Base-by-base conservation (phyloP, 1,140 invertebrate genomes). In the Forficula auricularia region DNA sequence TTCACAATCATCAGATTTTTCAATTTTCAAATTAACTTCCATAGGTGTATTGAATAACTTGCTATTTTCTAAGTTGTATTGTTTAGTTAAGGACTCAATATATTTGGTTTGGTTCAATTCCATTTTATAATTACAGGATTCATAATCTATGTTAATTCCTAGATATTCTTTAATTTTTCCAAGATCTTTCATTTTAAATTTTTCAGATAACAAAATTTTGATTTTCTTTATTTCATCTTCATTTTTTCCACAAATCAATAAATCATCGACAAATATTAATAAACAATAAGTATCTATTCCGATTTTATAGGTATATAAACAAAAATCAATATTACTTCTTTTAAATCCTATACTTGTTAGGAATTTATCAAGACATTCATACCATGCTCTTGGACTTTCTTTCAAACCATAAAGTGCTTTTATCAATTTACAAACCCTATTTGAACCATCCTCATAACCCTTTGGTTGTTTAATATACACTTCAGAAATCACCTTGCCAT, bases 11-110 rank as follows among this genome's bases (percentile, higher is more conserved):
- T 27, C 22, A 10, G 48, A 44, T 50, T 40, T 48, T 58, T 48
- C 53, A 58, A 46, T 51, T 55, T 38, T 49, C 58, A 52, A 58
- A 55, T 58, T n/a, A 42, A 46, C 9, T 42, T 62, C 61, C 57
- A 62, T 61, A 19, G 61, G 57, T 43, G 57, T 64, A 57, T 54
- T 54, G 56, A 32, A 7, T 60, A 19, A 50, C 55, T 43, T 52
- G 60, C 4, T 6, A 27, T 27, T 27, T 27, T 27, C 22, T 27
- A 27, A 6, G 4, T 27, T 27, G 10, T 27, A 60, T 48, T 55
- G 57, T 47, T 37, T 42, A 43, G 56, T 52, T 45, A 62, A 53
- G 41, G 52, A 56, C 48, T 60, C 55, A 48, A 60, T 62, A 52
- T 63, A 61, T 37, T 52, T 54, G 49, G 43, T 48, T 54, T 64